phyloP scores from a whole-genome alignment of 2,113 vertebrate species.

The Cyprinodon tularosa region DNA sequence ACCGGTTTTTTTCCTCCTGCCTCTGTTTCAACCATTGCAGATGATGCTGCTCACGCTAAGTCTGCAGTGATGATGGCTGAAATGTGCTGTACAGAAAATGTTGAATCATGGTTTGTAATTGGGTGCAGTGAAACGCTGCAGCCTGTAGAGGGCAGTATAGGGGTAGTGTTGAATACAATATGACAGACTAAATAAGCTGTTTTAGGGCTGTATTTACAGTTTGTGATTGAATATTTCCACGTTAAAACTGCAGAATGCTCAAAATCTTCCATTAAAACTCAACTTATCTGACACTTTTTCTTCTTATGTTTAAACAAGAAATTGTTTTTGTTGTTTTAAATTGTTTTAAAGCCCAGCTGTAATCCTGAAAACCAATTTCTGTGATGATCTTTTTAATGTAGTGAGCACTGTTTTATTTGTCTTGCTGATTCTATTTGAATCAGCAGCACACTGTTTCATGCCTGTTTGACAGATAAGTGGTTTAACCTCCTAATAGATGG shows the following conservation, averaged over 20 bases:
- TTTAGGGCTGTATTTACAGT: background rate
- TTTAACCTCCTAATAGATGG: constrained; percentile 60
- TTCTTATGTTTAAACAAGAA: background rate
- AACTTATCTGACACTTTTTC: background rate
- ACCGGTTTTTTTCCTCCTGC: constrained; percentile 11
- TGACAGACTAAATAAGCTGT: background rate
- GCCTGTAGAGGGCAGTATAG: constrained; percentile 39
- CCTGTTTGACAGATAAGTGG: constrained; percentile 64
- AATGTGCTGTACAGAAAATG: constrained; percentile 45
- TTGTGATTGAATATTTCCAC: background rate
- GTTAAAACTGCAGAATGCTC: background rate
- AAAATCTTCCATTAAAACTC: background rate
- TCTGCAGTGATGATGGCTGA: constrained; percentile 27
- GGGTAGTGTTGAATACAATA: background rate
- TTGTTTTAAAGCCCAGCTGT: background rate
- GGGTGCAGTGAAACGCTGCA: background rate
- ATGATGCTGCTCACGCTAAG: background rate
- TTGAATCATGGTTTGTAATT: constrained; percentile 66
- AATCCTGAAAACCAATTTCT: background rate
- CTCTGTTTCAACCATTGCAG: constrained; percentile 17
- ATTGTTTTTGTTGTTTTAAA: background rate
- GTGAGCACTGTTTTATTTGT: constrained; percentile 43
- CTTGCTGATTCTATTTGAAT: constrained; percentile 5
- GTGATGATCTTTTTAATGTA: background rate
- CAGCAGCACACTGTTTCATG: constrained; percentile 26